Base-by-base conservation (phyloP, 2,888 invertebrate genomes). In the Euzetes globulus region DNA sequence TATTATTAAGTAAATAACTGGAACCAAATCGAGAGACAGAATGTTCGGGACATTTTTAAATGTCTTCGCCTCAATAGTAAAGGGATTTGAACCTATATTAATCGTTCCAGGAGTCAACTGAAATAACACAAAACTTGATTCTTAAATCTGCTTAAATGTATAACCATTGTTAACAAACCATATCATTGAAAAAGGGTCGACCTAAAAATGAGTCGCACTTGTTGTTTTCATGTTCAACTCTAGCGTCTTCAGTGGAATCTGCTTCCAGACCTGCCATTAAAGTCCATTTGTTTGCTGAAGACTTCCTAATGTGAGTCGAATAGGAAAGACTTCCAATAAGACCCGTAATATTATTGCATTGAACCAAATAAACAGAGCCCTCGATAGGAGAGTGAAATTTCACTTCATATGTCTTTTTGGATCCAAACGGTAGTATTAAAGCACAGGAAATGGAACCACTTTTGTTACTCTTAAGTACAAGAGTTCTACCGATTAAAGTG, bases 1-100 rank as follows among this genome's bases (percentile, higher is more conserved):
- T 25, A 94, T 84, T 63, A 92, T 92, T 72, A 94, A 85, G 81
- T 92, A 93, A 29, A 92, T 84, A 52, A 70, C 73, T 55, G 72
- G 72, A 13, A 76, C 50, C 19, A 52, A 72, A 72, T 87, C 87
- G 1, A 90, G 88, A 72, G 92, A 80, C 60, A 90, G 83, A 74
- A 88, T 83, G 78, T 88, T 87, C 0, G 88, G 87, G 81, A 78
- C 68, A 13, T 72, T 74, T 22, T 77, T 73, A 70, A 76, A 78
- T 17, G 78, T 78, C 13, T 79, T 77, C 25, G 79, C 78, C 33
- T 77, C 77, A 9, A 77, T 72, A 3, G 76, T n/a, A 25, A 68
- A 45, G 9, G 68, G 68, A 68, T 68, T 45, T 6, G 68, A 68
- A 19, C 68, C 68, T 37, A 68, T 25, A 45, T 68, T 68, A 5